Evolutionary conservation across 2,797 vertebrate genomes (phyloP), one percentile per base, ranked within the genome.

Genomic region (Lacerta agilis): DNA sequence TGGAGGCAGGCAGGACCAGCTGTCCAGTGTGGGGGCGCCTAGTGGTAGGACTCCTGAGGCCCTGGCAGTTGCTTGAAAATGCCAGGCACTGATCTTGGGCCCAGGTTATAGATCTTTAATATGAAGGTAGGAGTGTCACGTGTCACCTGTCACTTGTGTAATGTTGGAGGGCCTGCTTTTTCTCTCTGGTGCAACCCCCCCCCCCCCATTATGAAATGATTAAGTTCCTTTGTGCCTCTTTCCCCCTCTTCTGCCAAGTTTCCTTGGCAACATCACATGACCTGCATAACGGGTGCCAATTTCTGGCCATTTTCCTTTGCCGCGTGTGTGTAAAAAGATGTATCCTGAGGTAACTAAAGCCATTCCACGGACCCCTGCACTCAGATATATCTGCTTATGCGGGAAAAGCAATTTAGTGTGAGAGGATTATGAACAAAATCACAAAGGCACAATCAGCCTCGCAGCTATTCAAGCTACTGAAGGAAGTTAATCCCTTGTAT

Each of bases 401-500:
- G 64, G 49, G 33, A 25, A 83, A 86, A 86, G 73, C 58, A 80
- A 80, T 87, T 83, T 87, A 79, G 25, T 55, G 81, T 66, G 82
- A 79, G 67, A 83, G 86, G 85, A 87, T 90, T 90, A 79, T 64
- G 77, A 66, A 85, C 23, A 80, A 88, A 88, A 80, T 81, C 55
- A 81, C 77, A 88, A 80, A 88, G 67, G 58, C 58, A 29, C 55
- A 38, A 49, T 81, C 77, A 80, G 49, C 75, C 66, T 64, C n/a
- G 18, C 8, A 72, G 75, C 66, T 55, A 79, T 84, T 84, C 87
- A 64, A 4, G 86, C 79, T 20, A 80, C 49, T 2, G 29, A 80
- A 75, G 77, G 71, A 88, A 81, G 77, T 75, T 85, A 85, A 88
- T 80, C 87, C 71, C 83, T 80, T 36, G 38, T 43, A 79, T 79